These are phyloP conservation scores for Caenorhabditis zanzibari DNA, from an alignment of 2,888 invertebrate species.

Conservation along the genomic window DNA sequence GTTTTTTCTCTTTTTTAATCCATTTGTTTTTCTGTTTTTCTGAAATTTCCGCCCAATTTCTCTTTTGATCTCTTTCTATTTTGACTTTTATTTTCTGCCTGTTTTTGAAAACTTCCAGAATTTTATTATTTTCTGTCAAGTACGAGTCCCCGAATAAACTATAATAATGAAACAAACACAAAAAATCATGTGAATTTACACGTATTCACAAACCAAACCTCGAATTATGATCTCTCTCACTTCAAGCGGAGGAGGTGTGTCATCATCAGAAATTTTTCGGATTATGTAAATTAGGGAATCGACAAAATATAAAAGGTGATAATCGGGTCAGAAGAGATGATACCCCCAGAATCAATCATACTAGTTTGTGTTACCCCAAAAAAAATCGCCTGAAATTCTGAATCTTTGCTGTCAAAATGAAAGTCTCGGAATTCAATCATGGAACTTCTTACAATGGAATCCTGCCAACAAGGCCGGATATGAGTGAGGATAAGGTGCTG, in stretches of 20 bases:
- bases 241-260: constrained; percentile 8
- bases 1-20: constrained; percentile 40
- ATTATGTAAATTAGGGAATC: constrained; percentile 47
- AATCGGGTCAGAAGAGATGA: constrained; percentile 36
- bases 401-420: constrained; percentile 43
- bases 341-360: constrained; percentile 14
- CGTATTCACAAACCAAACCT: constrained; percentile 25
- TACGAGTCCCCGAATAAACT: constrained; percentile 45
- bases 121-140: background rate
- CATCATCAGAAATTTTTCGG: constrained; percentile 15
- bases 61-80: constrained; percentile 34
- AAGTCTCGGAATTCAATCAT: constrained; percentile 56
- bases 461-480: constrained; percentile 62
- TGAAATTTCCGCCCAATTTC: constrained; percentile 2
- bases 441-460: constrained; percentile 64
- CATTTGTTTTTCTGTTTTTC: constrained; percentile 55
- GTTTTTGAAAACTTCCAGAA: constrained; percentile 19
- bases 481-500: constrained; percentile 62
- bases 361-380: constrained; percentile 27
- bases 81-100: constrained; percentile 8
- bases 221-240: constrained; percentile 35
- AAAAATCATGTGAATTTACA: constrained; percentile 46
- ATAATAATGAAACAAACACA: constrained; percentile 1
- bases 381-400: background rate
- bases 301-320: constrained; percentile 27